Percentiles rank a stretch among this genome's conserved stretches.
Conservation (phyloP, 2,113 vertebrate species). For the Hucho hucho region DNA sequence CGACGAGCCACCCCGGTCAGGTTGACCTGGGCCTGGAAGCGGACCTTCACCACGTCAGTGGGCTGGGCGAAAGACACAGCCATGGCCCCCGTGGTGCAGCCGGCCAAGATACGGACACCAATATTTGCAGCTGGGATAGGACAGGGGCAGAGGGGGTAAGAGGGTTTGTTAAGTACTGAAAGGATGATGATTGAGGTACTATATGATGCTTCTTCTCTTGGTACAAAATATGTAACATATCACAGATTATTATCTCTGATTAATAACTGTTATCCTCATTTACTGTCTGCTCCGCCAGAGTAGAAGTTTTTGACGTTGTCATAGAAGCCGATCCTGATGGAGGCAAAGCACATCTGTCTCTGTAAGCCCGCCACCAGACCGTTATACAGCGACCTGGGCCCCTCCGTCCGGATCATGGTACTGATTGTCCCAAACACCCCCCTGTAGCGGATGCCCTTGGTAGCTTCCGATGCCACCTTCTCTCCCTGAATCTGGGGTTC, state of each 20-base stretch:
- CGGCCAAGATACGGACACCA: slow-evolving; percentile 75
- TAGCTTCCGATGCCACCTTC: slow-evolving; percentile 37
- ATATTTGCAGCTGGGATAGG: slow-evolving; percentile 62
- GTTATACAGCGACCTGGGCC: slow-evolving; percentile 78
- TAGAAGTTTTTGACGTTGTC: slow-evolving; percentile 81
- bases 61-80: slow-evolving; percentile 83
- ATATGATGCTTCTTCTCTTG: background rate
- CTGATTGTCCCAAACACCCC: slow-evolving; percentile 83
- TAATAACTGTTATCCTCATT: slow-evolving; percentile 34
- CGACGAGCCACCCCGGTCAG: slow-evolving; percentile 74
- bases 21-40: slow-evolving; percentile 83
- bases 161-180: background rate
- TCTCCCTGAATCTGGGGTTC: slow-evolving; percentile 83
- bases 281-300: slow-evolving; percentile 76
- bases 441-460: slow-evolving; percentile 73
- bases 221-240: no score
- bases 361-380: slow-evolving; percentile 83
- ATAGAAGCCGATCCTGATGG: slow-evolving; percentile 84
- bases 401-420: slow-evolving; percentile 82
- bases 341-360: slow-evolving; percentile 83
- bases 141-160: no score
- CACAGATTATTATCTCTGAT: no score
- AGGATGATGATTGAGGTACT: background rate
- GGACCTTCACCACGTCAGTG: slow-evolving; percentile 85
- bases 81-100: slow-evolving; percentile 81